These are phyloP conservation scores for Andrena cerasifolii DNA, from an alignment of 1,140 invertebrate species.

Conservation along the genomic window DNA sequence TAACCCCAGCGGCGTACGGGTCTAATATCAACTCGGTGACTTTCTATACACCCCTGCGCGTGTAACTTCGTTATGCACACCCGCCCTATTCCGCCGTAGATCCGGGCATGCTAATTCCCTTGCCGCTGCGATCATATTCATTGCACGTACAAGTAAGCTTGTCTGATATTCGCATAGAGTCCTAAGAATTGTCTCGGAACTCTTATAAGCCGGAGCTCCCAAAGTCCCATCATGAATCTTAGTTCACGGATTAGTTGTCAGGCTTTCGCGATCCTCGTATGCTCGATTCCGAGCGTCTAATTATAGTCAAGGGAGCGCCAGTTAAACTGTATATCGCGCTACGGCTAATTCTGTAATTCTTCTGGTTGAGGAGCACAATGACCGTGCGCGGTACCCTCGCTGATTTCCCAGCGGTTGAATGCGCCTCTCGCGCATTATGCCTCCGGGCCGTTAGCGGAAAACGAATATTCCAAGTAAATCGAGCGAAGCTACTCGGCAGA, in stretches of 20 bases:
- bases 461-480: conserved; percentile 49
- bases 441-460: conserved; percentile 22
- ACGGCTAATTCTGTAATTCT: conserved; percentile 11
- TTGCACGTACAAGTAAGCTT: no score
- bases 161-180: neutral
- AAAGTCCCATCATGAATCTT: neutral
- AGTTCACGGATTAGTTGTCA: neutral
- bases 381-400: neutral
- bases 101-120: neutral
- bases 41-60: neutral
- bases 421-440: conserved; percentile 29
- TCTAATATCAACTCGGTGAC: conserved; percentile 22
- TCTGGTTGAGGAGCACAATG: neutral
- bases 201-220: neutral
- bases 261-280: neutral
- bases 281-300: conserved; percentile 2
- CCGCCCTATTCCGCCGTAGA: neutral
- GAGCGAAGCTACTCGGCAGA: conserved; percentile 30
- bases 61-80: conserved; percentile 30
- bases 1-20: neutral
- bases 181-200: neutral
- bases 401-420: conserved; percentile 55
- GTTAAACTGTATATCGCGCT: neutral
- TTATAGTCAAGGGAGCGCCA: neutral
- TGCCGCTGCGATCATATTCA: neutral